Evolutionary conservation across 2,113 vertebrate species (phyloP), one percentile per base, ranked within the genome.

Genomic region (Phyllostomus discolor): DNA sequence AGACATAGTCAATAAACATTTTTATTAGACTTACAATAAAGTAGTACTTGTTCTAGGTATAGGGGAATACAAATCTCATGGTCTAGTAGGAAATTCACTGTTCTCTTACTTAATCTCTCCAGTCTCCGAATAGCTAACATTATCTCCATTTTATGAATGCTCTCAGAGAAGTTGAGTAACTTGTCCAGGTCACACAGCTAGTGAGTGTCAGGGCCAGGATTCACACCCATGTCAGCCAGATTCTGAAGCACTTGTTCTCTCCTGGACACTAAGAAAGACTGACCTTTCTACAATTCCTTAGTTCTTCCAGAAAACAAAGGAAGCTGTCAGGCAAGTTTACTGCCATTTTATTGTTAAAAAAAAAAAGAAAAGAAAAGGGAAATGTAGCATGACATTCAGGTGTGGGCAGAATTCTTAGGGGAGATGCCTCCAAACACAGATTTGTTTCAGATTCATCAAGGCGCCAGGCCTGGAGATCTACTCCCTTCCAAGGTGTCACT

Each of bases 301-400:
- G 92, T 96, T 95, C 75, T 91, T 97, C 66, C n/a, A 81, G 50
- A 20, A 95, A 91, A 59, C 59, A 84, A 69, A 80, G 57, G 48
- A 79, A 89, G 28, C 24, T n/a, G 5, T 19, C 62, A 57, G 50
- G 76, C 57, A 83, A 28, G 12, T 69, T 79, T 59, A 43, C 31
- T 35, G 35, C 46, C 12, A 35, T 87, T 85, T 54, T 16, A 33
- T 94, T 88, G 24, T 28, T 62, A 43, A 2, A 3, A 79, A 96
- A 92, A 94, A 75, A 54, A 86, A 41, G 38, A 75, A 54, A 86
- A 41, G 38, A 66, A 26, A 73, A 28, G 79, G 33, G 50, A 46
- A 88, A 48, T 5, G 14, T 15, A 62, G 4, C 46, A 26, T 57
- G 91, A 62, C 82, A 26, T 81, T 78, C 1, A 0, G 22, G 48